Conservation (phyloP, 2,113 vertebrate species). For the Mystacornis crossleyi region DNA sequence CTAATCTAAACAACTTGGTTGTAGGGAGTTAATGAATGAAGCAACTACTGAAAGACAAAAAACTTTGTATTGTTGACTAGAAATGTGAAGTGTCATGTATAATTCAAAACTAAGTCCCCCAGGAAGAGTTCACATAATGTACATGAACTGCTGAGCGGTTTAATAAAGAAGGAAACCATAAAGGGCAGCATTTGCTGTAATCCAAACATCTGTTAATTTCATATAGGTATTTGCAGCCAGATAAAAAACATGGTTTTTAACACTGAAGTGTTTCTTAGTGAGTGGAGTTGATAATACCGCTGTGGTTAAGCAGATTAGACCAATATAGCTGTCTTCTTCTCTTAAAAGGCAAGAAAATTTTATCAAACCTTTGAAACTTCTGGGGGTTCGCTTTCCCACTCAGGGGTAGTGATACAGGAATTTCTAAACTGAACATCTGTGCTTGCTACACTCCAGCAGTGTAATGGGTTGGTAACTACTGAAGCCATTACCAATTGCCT, state of each 20-base stretch:
- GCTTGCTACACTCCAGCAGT: neutral
- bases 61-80: neutral
- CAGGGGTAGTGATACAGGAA: neutral
- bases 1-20: neutral
- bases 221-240: neutral
- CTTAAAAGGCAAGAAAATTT: neutral
- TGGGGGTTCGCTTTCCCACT: neutral
- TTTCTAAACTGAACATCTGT: neutral
- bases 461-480: neutral
- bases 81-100: neutral
- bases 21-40: neutral
- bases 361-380: neutral
- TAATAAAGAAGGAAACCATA: neutral
- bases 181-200: neutral
- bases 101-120: slow-evolving; percentile 2
- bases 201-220: neutral
- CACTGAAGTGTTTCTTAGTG: neutral
- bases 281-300: neutral
- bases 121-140: neutral
- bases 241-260: neutral
- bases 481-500: neutral
- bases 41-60: neutral
- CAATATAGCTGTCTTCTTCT: neutral
- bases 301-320: neutral
- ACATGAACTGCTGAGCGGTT: neutral